Evolutionary conservation across 2,888 invertebrate species (phyloP).

Genomic region (Augiades crinisus): DNA sequence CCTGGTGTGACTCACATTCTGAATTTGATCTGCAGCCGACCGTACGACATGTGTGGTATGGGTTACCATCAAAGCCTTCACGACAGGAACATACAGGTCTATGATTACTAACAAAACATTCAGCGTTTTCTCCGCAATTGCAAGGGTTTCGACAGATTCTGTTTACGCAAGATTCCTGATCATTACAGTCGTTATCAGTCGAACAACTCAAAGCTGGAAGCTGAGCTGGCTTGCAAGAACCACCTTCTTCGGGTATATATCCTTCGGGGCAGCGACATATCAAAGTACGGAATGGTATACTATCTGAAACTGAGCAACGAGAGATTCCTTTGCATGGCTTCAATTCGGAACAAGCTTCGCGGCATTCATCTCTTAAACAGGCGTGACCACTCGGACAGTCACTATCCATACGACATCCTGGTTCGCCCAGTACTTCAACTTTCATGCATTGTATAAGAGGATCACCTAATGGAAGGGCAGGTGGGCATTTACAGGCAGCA

Average conservation of each 20-base stretch:
- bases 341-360: conserved; percentile 88
- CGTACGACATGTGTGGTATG: conserved; percentile 89
- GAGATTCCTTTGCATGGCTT: conserved; percentile 89
- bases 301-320: conserved; percentile 91
- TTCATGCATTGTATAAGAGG: conserved; percentile 88
- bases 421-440: conserved; percentile 69
- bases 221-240: conserved; percentile 88
- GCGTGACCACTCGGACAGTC: conserved; percentile 91
- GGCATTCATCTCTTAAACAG: conserved; percentile 89
- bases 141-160: conserved; percentile 93
- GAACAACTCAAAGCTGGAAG: conserved; percentile 89
- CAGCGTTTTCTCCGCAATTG: conserved; percentile 91
- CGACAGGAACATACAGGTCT: conserved; percentile 93
- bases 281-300: conserved; percentile 92
- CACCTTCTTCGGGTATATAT: conserved; percentile 89
- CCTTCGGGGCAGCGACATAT: conserved; percentile 94
- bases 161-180: conserved; percentile 91
- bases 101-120: conserved; percentile 91
- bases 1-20: conserved; percentile 91
- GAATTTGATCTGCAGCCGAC: conserved; percentile 92
- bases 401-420: conserved; percentile 88
- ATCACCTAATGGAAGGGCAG: conserved; percentile 89
- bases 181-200: conserved; percentile 89
- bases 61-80: conserved; percentile 92
- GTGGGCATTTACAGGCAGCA: conserved; percentile 91